These are phyloP conservation scores for Butorides virescens DNA, from an alignment of 2,113 vertebrate species.

Conservation along the genomic window DNA sequence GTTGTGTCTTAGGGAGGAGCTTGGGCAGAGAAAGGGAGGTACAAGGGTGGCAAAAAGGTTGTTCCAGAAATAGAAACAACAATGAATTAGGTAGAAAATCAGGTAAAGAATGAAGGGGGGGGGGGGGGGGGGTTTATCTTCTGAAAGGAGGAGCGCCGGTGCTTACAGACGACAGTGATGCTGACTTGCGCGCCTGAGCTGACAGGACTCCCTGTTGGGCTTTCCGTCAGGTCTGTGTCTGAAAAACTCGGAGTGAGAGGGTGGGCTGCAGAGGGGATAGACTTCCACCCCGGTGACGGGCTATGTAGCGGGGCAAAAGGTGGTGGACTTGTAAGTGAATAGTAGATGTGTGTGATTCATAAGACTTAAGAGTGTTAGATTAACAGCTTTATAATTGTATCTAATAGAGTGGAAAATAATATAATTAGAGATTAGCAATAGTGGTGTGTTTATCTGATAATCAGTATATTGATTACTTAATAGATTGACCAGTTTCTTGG, in stretches of 20 bases:
- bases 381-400: background rate
- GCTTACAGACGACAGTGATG: background rate
- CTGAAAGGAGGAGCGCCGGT: background rate
- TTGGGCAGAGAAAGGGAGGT: background rate
- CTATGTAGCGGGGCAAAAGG: background rate
- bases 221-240: background rate
- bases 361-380: background rate
- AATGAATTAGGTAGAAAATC: background rate
- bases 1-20: background rate
- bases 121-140: background rate
- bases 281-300: background rate
- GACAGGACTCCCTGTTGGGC: accelerated
- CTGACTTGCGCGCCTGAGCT: accelerated
- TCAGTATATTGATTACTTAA: background rate
- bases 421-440: background rate
- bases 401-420: background rate
- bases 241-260: background rate
- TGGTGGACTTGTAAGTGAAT: background rate
- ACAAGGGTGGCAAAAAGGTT: background rate
- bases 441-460: background rate
- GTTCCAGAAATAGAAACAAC: background rate
- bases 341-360: background rate
- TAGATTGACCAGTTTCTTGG: background rate
- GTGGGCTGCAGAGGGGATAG: background rate
- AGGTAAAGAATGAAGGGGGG: background rate